A percentile compares a stretch with the other conserved stretches of the same genome.
phyloP scores from a whole-genome alignment of 2,888 invertebrate species.

The Penaeus monodon region DNA sequence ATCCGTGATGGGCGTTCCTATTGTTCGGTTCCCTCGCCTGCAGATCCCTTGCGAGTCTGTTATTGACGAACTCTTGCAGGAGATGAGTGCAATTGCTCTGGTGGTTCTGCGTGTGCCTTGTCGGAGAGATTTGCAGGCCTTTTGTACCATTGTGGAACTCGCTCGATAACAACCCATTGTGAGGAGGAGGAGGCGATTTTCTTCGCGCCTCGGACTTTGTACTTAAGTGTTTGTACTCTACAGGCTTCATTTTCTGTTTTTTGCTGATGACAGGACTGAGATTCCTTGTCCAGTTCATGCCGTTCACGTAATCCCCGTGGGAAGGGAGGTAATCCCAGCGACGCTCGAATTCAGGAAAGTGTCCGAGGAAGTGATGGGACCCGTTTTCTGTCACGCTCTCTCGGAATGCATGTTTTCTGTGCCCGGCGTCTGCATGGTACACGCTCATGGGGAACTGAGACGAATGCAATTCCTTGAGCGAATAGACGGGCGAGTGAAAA shows the following conservation, averaged over 20 bases:
- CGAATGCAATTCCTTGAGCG: neutral
- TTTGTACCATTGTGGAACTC: too few relatives aligned
- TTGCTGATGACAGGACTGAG: slow-evolving; percentile 41
- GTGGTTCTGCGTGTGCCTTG: too few relatives aligned
- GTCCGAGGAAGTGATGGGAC: neutral
- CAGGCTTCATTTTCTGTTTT: slow-evolving; percentile 40
- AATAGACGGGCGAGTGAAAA: neutral
- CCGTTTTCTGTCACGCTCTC: slow-evolving; percentile 34
- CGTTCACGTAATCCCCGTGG: too few relatives aligned
- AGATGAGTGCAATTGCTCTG: too few relatives aligned
- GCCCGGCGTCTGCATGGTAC: neutral
- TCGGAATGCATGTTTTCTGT: slow-evolving; percentile 22
- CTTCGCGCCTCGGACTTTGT: neutral
- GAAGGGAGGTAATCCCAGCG: neutral
- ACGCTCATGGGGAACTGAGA: neutral
- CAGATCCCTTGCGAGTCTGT: too few relatives aligned
- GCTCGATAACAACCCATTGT: neutral
- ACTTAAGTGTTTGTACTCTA: slow-evolving; percentile 32
- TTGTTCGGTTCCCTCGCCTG: too few relatives aligned
- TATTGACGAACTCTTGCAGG: too few relatives aligned
- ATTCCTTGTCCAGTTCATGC: neutral
- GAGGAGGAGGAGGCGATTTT: too few relatives aligned
- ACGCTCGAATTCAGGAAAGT: neutral
- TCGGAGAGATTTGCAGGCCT: too few relatives aligned
- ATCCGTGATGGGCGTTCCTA: too few relatives aligned